A percentile compares a stretch with the other conserved stretches of the same genome.
phyloP scores from a whole-genome alignment of 1,140 invertebrate genomes.

The Ganaspis sp. region DNA sequence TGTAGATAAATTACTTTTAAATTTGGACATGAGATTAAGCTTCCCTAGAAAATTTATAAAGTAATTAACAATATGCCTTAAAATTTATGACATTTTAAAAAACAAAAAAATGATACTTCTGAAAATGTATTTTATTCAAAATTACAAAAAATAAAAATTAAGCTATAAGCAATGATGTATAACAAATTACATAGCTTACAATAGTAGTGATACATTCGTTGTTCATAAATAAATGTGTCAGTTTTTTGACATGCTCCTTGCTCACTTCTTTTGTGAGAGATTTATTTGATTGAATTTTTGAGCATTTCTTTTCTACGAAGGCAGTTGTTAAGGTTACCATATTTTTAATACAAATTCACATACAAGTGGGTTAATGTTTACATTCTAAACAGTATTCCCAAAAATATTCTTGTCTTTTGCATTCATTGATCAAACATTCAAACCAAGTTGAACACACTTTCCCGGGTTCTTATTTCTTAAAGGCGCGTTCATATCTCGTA shows the following conservation, averaged over 20 bases:
- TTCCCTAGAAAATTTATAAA: conserved; percentile 74
- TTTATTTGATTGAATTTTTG: conserved; percentile 56
- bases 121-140: conserved; percentile 12
- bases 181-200: conserved; percentile 68
- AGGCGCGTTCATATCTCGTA: too few species aligned
- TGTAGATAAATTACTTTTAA: conserved; percentile 81
- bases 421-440: neutral
- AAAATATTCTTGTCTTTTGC: neutral
- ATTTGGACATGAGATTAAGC: conserved; percentile 74
- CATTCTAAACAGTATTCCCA: too few species aligned
- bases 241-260: conserved; percentile 59
- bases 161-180: neutral
- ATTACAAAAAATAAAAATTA: neutral
- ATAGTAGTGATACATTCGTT: conserved; percentile 75
- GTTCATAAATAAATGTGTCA: conserved; percentile 77
- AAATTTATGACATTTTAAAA: too few species aligned
- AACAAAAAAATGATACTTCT: too few species aligned
- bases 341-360: neutral
- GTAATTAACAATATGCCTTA: conserved; percentile 33
- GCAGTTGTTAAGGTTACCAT: conserved; percentile 59
- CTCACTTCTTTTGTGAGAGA: conserved; percentile 57
- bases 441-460: too few species aligned
- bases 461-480: too few species aligned
- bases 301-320: conserved; percentile 60
- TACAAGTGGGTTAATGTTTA: too few species aligned